Evolutionary conservation across 2,797 vertebrate genomes (phyloP), one percentile per base, ranked within the genome.

Genomic region (Monodelphis domestica): DNA sequence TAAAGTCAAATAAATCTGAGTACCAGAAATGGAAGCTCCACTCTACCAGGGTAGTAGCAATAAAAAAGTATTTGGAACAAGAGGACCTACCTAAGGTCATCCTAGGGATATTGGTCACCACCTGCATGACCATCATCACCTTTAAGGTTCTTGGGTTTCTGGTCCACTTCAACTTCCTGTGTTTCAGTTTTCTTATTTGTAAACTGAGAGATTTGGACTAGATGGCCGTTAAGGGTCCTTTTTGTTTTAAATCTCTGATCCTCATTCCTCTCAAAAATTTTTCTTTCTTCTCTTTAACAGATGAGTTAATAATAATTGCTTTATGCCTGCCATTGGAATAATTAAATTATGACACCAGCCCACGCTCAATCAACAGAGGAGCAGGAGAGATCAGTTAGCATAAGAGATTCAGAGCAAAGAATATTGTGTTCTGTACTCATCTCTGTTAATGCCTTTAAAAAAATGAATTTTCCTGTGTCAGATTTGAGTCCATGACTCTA

Each of bases 261-360:
- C 70, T 84, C 38, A 84, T 84, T 84, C 21, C 70, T 78, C 17
- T 24, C 26, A 45, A 24, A 50, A 84, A 56, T 28, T 84, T 84
- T 84, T 84, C 38, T 78, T 78, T 78, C 21, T 45, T 78, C 70
- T 84, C 84, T 84, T 84, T 84, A 84, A 50, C 38, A 84, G 70
- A 84, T 84, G 84, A 84, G 70, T 84, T 84, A 84, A 84, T 84
- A 84, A 84, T 84, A 50, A 84, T 84, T 84, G 84, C 84, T 84
- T 84, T 70, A 45, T 50, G 70, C 70, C 70, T 84, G 70, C 38
- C 38, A 50, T 26, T 84, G 70, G 38, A 28, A 84, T 84, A 84
- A 84, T 84, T 84, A 84, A 84, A 84, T 84, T 84, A 84, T 84
- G 70, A 84, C 70, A 84, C 70, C 70, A 84, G 38, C 70, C 70